Evolutionary conservation across 2,888 invertebrate genomes (phyloP).

Genomic region (Clusia tigrina): DNA sequence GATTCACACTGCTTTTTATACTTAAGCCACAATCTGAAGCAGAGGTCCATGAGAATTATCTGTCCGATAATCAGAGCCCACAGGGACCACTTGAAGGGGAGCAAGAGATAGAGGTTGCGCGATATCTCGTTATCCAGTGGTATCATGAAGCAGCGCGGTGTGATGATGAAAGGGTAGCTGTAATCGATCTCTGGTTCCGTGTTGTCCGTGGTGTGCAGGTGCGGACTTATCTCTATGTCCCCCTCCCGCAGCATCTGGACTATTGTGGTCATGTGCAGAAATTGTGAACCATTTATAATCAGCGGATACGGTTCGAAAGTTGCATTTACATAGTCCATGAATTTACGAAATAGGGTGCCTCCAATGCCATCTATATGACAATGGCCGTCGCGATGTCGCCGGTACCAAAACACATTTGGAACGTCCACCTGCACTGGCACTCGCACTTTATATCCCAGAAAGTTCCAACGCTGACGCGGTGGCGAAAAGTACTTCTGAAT

Average conservation of each 20-base stretch:
- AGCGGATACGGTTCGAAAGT: conserved; percentile 35
- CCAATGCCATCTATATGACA: conserved; percentile 39
- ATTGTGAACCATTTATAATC: conserved; percentile 38
- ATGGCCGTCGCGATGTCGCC: background rate
- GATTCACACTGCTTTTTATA: background rate
- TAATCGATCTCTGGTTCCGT: conserved; percentile 35
- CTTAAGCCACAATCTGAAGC: conserved; percentile 7
- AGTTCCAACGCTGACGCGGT: conserved; percentile 17
- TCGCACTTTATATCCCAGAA: conserved; percentile 39
- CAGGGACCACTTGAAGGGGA: conserved; percentile 35
- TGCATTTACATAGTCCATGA: conserved; percentile 44
- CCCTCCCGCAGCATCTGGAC: conserved; percentile 28
- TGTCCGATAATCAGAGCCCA: conserved; percentile 33
- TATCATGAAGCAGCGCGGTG: conserved; percentile 44
- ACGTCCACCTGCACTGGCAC: conserved; percentile 46
- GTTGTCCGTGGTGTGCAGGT: conserved; percentile 39
- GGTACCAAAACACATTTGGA: conserved; percentile 44
- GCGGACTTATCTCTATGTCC: conserved; percentile 42
- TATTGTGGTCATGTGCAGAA: conserved; percentile 37
- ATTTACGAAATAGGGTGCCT: conserved; percentile 35
- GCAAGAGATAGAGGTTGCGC: conserved; percentile 35
- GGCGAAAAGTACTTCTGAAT: conserved; percentile 35
- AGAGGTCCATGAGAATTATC: background rate
- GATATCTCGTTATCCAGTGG: conserved; percentile 33
- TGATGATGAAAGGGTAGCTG: conserved; percentile 41